Evolutionary conservation across 2,888 invertebrate species (phyloP).

Genomic region (Idaea aversata): DNA sequence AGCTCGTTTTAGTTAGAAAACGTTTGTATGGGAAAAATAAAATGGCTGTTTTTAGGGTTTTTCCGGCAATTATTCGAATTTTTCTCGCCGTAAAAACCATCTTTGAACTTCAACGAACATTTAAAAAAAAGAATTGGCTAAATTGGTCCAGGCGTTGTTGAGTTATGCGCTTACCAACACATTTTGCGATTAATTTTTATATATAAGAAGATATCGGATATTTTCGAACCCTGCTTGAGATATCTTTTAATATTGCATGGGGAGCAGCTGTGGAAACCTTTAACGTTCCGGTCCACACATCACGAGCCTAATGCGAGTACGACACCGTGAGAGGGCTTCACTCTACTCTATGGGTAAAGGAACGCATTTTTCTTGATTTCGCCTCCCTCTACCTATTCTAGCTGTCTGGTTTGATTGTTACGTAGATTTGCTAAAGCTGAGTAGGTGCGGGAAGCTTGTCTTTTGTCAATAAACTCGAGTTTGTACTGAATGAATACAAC

Average conservation of each 20-base stretch:
- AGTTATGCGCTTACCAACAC: too few relatives aligned
- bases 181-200: too few relatives aligned
- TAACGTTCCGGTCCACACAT: slow-evolving; percentile 44
- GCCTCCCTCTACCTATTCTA: slow-evolving; percentile 18
- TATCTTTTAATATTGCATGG: slow-evolving; percentile 66
- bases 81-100: too few relatives aligned
- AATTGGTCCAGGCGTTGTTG: too few relatives aligned
- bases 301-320: slow-evolving; percentile 49
- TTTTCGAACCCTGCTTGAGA: too few relatives aligned
- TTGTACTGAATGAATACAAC: neutral
- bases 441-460: neutral
- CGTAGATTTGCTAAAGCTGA: slow-evolving; percentile 19
- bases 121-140: too few relatives aligned
- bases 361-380: slow-evolving; percentile 47
- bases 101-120: too few relatives aligned
- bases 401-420: slow-evolving; percentile 22
- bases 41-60: too few relatives aligned
- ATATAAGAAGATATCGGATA: too few relatives aligned
- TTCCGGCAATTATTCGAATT: too few relatives aligned
- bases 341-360: slow-evolving; percentile 47
- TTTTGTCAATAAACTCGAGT: neutral
- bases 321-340: slow-evolving; percentile 45
- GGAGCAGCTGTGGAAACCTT: slow-evolving; percentile 71
- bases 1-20: too few relatives aligned
- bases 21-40: too few relatives aligned